Base-by-base conservation (phyloP, 2,797 vertebrate genomes). In the Sebastes cheni region DNA sequence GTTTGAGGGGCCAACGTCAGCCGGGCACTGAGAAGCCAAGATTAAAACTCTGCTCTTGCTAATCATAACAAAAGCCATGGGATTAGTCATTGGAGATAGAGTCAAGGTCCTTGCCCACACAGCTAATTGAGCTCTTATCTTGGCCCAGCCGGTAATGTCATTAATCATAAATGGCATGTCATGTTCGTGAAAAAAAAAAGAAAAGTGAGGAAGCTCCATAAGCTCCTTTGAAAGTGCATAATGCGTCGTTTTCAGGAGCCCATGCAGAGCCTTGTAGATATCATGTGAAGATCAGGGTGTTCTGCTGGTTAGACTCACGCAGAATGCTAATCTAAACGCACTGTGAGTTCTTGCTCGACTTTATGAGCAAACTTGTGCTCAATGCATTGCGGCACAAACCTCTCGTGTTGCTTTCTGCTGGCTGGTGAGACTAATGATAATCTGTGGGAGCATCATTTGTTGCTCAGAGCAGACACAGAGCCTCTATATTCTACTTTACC, bases 101-200 rank as follows among this genome's bases (percentile, higher is more conserved):
- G 92, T 92, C 93, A 88, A 93, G 93, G 92, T 93, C 90, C 87
- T 91, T 91, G 86, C 88, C 90, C 88, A 86, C 87, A 84, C 81
- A 80, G 80, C 88, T 93, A 94, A 95, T 91, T 93, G 92, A 91
- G 90, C 86, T 92, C 88, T 94, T 93, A 93, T 95, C 91, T 88
- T 50, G 55, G 86, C 78, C 85, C 80, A 59, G 83, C 54, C 54
- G 16, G 81, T 87, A 80, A 93, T 77, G 80, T 72, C 85, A 91
- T 94, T 92, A 90, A 93, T 93, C 89, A 88, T 86, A 91, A 89
- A 89, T 78, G 72, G 66, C 83, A 75, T 72, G 85, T 77, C 84
- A 79, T 86, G 88, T 90, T 89, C 76, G 72, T 11, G 61, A 66
- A 66, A 76, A 83, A 75, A 46, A 61, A 67, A 66, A 76, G 14